Conservation (phyloP, 2,113 vertebrate species). For the Lagenorhynchus albirostris region DNA sequence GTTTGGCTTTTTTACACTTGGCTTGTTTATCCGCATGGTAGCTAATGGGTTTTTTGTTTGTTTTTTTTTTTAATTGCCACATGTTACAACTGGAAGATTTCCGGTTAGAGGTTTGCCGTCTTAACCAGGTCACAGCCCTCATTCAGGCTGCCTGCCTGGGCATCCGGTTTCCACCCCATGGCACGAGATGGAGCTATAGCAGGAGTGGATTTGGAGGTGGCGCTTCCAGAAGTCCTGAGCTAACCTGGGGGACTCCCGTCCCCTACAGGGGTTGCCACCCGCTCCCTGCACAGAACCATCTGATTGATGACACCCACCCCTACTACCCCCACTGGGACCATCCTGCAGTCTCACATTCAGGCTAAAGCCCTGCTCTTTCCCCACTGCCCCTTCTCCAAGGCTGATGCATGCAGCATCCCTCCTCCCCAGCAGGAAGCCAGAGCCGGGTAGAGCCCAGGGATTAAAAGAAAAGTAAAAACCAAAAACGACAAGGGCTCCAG, state of each 20-base stretch:
- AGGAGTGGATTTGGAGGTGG: background rate
- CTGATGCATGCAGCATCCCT: background rate
- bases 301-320: background rate
- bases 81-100: background rate
- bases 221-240: background rate
- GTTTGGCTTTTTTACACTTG: background rate
- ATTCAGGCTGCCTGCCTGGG: background rate
- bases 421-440: background rate
- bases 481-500: background rate
- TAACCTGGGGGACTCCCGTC: background rate
- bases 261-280: no score
- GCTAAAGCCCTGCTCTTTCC: background rate
- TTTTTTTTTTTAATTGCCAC: background rate
- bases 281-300: background rate
- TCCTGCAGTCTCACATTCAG: background rate
- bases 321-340: background rate
- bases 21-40: background rate
- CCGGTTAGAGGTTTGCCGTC: background rate
- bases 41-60: no score
- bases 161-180: background rate
- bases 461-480: background rate
- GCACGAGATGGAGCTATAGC: background rate
- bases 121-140: background rate
- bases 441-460: background rate
- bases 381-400: background rate